Conservation (phyloP, 35 echinoderm and acorn worm genomes). For the Patiria miniata region DNA sequence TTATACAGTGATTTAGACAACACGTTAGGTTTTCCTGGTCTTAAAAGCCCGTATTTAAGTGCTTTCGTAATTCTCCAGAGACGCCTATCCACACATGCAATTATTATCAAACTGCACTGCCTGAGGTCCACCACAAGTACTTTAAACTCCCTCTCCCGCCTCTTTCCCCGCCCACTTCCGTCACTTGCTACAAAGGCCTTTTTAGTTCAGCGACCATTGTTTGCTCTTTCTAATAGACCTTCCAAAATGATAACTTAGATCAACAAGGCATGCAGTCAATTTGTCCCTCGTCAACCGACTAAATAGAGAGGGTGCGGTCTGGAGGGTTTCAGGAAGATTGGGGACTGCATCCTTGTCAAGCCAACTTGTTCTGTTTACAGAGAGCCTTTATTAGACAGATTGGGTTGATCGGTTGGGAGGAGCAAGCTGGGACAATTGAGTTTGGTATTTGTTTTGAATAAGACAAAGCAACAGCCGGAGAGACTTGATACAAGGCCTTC, state of each 20-base stretch:
- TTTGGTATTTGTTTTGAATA: too few species aligned
- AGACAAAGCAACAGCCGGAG: too few species aligned
- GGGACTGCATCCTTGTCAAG: too few species aligned
- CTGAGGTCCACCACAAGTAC: conserved; percentile 7
- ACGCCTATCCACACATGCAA: background rate
- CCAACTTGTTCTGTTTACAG: too few species aligned
- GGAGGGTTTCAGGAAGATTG: too few species aligned
- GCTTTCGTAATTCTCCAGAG: background rate
- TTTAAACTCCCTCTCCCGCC: background rate
- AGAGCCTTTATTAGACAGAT: too few species aligned
- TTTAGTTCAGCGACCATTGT: background rate
- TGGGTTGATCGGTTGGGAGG: too few species aligned
- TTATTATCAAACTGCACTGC: background rate
- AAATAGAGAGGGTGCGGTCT: too few species aligned
- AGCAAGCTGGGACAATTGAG: too few species aligned
- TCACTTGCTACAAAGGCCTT: background rate
- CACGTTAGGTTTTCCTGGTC: too few species aligned
- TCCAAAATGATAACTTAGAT: conserved; percentile 9
- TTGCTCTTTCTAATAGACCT: conserved; percentile 8
- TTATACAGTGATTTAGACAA: too few species aligned
- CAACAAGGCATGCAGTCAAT: conserved; percentile 31
- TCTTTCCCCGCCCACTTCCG: background rate
- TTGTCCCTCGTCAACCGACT: background rate
- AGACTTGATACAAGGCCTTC: too few species aligned
- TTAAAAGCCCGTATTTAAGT: background rate